These are phyloP conservation scores for Drosophila tsacasi DNA, from an alignment of 1,140 invertebrate genomes.

Conservation along the genomic window DNA sequence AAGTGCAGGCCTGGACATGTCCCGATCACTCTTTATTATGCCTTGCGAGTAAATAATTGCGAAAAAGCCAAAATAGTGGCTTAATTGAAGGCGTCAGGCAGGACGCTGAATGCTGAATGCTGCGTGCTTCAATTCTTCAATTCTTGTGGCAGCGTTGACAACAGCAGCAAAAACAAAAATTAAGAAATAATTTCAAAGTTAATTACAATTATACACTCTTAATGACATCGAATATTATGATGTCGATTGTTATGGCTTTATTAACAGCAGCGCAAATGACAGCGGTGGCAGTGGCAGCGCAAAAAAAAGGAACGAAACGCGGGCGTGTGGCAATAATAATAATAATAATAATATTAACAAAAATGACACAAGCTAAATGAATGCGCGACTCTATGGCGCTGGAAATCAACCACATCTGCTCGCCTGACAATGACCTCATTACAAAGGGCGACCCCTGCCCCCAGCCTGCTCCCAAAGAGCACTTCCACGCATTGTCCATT, in stretches of 20 bases:
- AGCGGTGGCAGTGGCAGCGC: conserved; percentile 1
- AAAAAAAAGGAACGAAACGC: neutral
- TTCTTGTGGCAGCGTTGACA: too few species aligned
- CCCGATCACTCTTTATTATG: conserved; percentile 24
- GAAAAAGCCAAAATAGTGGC: conserved; percentile 14
- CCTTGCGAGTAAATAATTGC: conserved; percentile 33
- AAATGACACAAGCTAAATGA: conserved; percentile 40
- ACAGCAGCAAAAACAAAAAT: too few species aligned
- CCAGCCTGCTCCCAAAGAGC: neutral
- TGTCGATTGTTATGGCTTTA: conserved; percentile 70
- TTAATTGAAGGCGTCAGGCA: conserved; percentile 13
- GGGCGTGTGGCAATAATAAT: conserved; percentile 37
- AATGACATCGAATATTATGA: conserved; percentile 67
- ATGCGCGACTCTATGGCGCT: conserved; percentile 13
- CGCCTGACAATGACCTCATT: conserved; percentile 45
- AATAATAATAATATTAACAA: conserved; percentile 62
- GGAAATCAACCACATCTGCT: conserved; percentile 44
- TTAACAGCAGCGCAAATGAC: conserved; percentile 38
- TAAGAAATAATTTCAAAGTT: conserved; percentile 62
- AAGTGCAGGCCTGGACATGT: neutral
- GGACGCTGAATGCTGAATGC: neutral
- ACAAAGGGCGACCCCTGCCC: conserved; percentile 21
- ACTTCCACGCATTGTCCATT: conserved; percentile 39
- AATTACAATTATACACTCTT: conserved; percentile 67
- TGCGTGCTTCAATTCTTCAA: conserved; percentile 25